phyloP scores from a whole-genome alignment of 2,797 vertebrate species.

The Alfaro cultratus region DNA sequence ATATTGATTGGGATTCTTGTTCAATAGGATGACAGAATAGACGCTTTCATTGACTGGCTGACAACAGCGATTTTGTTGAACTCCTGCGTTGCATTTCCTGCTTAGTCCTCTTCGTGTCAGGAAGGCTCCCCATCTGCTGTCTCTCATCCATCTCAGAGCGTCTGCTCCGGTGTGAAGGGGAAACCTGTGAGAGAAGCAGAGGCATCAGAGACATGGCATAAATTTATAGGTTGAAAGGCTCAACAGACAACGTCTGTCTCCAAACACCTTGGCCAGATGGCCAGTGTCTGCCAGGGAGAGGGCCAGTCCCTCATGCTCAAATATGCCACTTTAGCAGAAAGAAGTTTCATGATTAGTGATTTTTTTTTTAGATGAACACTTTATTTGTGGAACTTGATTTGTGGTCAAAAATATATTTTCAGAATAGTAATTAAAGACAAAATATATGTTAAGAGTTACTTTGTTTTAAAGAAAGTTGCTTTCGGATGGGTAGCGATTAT shows the following conservation, averaged over 20 bases:
- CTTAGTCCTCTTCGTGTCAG: constrained; percentile 42
- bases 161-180: constrained; percentile 50
- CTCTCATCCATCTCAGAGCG: constrained; percentile 55
- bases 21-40: constrained; percentile 55
- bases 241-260: constrained; percentile 69
- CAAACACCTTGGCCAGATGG: constrained; percentile 73
- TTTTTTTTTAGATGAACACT: not conserved
- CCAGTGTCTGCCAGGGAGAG: constrained; percentile 67
- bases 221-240: constrained; percentile 65
- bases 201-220: constrained; percentile 63
- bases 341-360: not conserved
- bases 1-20: constrained; percentile 64
- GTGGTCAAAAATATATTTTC: not conserved
- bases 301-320: constrained; percentile 50
- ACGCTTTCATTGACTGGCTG: constrained; percentile 49
- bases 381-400: not conserved
- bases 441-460: not conserved
- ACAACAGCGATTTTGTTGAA: constrained; percentile 39
- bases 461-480: not conserved
- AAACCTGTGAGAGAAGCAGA: constrained; percentile 50
- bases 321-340: constrained; percentile 30
- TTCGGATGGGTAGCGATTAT: not conserved
- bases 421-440: not conserved
- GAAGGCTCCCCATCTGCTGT: constrained; percentile 61
- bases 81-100: constrained; percentile 15